Conservation (phyloP, 2,888 invertebrate genomes). For the Oscheius sp. region DNA sequence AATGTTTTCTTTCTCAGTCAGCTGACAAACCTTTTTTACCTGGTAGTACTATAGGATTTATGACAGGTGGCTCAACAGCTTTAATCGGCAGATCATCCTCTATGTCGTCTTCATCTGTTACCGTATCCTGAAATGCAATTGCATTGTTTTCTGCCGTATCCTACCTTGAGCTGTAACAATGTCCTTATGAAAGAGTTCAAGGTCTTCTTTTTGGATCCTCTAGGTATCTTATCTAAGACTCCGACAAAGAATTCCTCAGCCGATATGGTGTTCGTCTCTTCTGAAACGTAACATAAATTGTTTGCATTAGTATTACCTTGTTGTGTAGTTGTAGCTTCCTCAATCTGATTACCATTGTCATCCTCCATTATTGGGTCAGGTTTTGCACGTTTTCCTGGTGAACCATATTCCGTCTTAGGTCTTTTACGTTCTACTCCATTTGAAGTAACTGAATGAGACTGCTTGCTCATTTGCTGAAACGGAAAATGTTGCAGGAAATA, state of each 20-base stretch:
- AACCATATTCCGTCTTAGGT: slow-evolving; percentile 4
- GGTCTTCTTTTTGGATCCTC: slow-evolving; percentile 15
- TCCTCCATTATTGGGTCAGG: not conserved
- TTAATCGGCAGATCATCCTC: too few species aligned
- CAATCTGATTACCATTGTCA: not conserved
- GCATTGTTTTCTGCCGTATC: not conserved
- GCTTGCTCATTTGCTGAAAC: slow-evolving; percentile 21
- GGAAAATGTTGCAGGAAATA: slow-evolving; percentile 5
- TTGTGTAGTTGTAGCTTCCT: not conserved
- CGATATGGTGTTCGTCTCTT: not conserved
- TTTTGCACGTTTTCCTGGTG: not conserved
- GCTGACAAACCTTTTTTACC: not conserved
- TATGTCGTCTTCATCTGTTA: slow-evolving; percentile 9
- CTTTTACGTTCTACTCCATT: slow-evolving; percentile 4
- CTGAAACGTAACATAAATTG: not conserved
- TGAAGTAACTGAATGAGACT: not conserved
- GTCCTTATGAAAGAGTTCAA: slow-evolving; percentile 10
- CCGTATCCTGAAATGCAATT: not conserved
- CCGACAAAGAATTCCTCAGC: slow-evolving; percentile 11
- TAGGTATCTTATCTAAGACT: not conserved
- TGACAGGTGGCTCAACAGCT: not conserved
- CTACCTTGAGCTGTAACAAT: slow-evolving; percentile 10
- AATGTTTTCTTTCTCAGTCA: not conserved
- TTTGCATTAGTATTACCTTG: not conserved
- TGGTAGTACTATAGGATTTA: not conserved